Evolutionary conservation across 2,113 vertebrate species (phyloP), one percentile per base, ranked within the genome.

Genomic region (Smithornis capensis): DNA sequence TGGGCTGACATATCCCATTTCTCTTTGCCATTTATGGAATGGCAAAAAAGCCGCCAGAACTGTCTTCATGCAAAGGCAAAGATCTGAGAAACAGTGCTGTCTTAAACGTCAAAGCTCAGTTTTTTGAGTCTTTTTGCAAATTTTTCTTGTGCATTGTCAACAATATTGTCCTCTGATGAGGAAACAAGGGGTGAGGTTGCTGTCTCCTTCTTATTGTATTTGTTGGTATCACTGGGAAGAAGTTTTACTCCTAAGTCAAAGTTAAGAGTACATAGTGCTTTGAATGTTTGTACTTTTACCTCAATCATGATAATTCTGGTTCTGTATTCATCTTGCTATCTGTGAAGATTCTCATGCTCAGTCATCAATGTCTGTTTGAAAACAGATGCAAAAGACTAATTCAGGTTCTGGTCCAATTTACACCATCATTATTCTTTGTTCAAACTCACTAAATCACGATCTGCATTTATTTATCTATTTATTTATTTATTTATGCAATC

Each of bases 381-480:
- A 83, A 63, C 22, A 79, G 56, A 49, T 59, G n/a, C 17, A 80
- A 73, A 91, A 73, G 16, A 37, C 18, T 65, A 79, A 75, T 83
- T 89, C 10, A 78, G 4, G 25, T 87, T 63, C 28, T 94, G 74
- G 28, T 6, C 12, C n/a, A 63, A 5, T 81, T 70, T 33, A 27
- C 28, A 14, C 4, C 10, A 47, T 15, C 6, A 0, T 16, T 67
- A 19, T 12, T 38, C 22, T 81, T 81, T 91, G 16, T 69, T 44
- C 22, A 62, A 44, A 78, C 17, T 74, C 28, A 62, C 4, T 16
- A 85, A 90, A 81, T 56, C 7, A 38, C n/a, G 6, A 59, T 49
- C 3, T 24, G 15, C 3, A 7, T 5, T 40, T 10, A n/a, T 38
- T 45, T 19, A 16, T 14, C 15, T 1, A 1, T 13, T 8, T 23